A percentile compares a stretch with the other conserved stretches of the same genome.
phyloP scores from a whole-genome alignment of 2,113 vertebrate species.

The Notothenia rossii region DNA sequence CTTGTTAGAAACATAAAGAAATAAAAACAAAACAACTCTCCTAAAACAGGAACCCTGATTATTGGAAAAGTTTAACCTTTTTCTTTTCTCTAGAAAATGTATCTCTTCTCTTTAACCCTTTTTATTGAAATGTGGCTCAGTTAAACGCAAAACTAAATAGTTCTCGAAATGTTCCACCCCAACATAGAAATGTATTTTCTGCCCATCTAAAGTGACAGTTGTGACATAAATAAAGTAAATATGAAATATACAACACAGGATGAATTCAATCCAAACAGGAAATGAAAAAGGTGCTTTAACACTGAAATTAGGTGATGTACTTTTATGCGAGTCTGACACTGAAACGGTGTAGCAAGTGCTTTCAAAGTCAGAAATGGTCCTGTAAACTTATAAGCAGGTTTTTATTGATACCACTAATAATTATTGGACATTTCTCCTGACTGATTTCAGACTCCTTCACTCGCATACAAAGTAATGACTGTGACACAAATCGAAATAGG shows the following conservation, averaged over 20 bases:
- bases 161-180: background rate
- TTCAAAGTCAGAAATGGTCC: too few species aligned
- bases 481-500: too few species aligned
- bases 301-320: background rate
- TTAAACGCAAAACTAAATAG: background rate
- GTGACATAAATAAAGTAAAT: background rate
- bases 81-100: background rate
- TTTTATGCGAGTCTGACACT: too few species aligned
- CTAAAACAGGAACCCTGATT: background rate
- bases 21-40: background rate
- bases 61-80: background rate
- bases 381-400: too few species aligned
- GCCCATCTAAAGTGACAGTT: background rate
- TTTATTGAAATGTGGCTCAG: background rate
- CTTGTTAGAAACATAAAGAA: background rate
- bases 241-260: background rate
- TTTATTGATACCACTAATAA: too few species aligned
- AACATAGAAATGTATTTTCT: background rate
- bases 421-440: too few species aligned
- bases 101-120: too few species aligned
- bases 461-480: too few species aligned
- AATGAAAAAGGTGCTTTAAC: slow-evolving; percentile 9
- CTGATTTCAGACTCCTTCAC: too few species aligned
- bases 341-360: too few species aligned
- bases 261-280: background rate